A percentile compares a stretch with the other conserved stretches of the same genome.
Conservation (phyloP, 2,113 vertebrate species). For the Misgurnus mizolepis region DNA sequence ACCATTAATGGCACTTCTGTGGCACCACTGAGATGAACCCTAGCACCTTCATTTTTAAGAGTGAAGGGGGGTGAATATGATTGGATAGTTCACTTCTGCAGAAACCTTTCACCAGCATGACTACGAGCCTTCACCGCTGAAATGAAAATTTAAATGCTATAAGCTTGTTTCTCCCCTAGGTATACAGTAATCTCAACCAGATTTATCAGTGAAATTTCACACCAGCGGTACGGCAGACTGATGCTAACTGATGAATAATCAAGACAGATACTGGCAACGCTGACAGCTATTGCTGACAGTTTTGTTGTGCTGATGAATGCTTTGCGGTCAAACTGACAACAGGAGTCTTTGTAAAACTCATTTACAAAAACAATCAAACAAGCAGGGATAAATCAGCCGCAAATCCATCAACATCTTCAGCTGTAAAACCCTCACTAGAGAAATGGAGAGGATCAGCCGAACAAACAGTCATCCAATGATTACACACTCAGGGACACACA, state of each 20-base stretch:
- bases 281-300: background rate
- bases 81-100: no score
- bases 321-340: background rate
- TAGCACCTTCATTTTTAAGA: no score
- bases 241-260: constrained; percentile 1
- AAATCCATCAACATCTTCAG: background rate
- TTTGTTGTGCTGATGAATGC: background rate
- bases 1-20: no score
- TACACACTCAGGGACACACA: constrained; percentile 13
- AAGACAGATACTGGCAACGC: background rate
- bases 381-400: background rate
- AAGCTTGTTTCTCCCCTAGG: no score
- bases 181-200: background rate
- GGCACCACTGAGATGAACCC: no score
- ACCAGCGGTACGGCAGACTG: background rate
- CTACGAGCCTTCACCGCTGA: no score
- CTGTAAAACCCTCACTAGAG: background rate
- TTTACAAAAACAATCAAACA: background rate
- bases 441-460: constrained; percentile 10
- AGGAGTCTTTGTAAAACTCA: background rate
- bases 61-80: no score
- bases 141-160: no score
- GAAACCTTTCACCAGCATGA: no score
- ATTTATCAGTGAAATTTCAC: background rate
- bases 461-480: constrained; percentile 7